Evolutionary conservation across 2,888 invertebrate genomes (phyloP), one percentile per base, ranked within the genome.

Genomic region (Tenthredo scrophulariae): DNA sequence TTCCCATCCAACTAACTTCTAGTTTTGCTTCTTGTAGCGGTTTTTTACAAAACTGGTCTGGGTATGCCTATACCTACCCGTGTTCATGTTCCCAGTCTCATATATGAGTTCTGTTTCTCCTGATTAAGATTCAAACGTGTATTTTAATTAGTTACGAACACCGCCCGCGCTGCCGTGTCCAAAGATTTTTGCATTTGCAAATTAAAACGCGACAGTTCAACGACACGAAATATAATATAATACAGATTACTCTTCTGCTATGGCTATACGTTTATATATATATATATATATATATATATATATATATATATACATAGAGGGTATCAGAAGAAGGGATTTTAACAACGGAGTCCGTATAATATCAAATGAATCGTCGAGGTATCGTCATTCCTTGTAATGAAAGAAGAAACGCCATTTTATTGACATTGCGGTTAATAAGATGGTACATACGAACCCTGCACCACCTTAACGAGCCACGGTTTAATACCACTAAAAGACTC

Each of bases 401-500:
- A 6, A 33, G 33, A 54, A 74, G 72, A 33, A 58, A 58, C 5
- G 26, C 22, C 10, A 79, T 79, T 79, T 79, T 62, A 79, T 79
- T 62, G 58, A 62, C 79, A 79, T 79, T 54, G 84, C 72, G 65
- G 84, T 85, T 86, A 85, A 87, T 86, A 84, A 85, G 86, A 86
- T 86, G 85, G 86, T 13, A 37, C 50, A 67, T 58, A 84, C 80
- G 72, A 84, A 70, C 72, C 15, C 46, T 46, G 46, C n/a, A 43
- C 18, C 75, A 82, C 77, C 75, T 84, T 85, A 85, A 84, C 79
- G 85, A 85, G 87, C 79, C 85, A 83, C 84, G 85, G 83, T 87
- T 87, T 85, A 86, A 86, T 86, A 84, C 50, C 84, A 85, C 82
- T 86, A 86, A 86, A 87, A 79, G 84, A 82, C 85, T 85, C 84